Evolutionary conservation across 2,797 vertebrate species (phyloP), one percentile per base, ranked within the genome.

Genomic region (Gephyroberyx darwinii): DNA sequence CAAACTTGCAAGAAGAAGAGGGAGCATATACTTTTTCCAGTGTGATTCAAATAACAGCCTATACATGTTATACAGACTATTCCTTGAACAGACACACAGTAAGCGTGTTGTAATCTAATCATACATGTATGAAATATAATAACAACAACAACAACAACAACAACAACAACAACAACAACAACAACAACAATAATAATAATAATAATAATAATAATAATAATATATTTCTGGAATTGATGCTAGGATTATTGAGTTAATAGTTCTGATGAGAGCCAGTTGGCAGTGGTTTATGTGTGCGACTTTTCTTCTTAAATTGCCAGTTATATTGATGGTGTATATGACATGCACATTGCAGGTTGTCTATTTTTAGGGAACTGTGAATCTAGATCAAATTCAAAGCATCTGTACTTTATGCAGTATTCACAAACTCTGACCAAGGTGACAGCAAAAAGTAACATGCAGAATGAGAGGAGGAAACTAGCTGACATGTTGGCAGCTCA

Each of bases 71-170:
- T 16, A 67, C 48, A 20, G 5, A 33, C 19, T 6, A 17, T 19
- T 31, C 12, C 67, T 71, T 66, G 30, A 48, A 41, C 5, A 33
- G 55, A 47, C 52, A 69, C 26, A 60, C 48, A 30, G 60, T 76
- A 52, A 60, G 20, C 19, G 31, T 56, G 43, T 71, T 53, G 65
- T 48, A 2, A 39, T 67, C 30, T 50, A 33, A 52, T 67, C 62
- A 65, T 55, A 9, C 20, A 45, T 69, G 26, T 26, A 26, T 26
- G 26, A 26, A 26, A 26, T 26, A 26, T 26, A 26, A 26, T 26
- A n/a, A n/a, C n/a, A n/a, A n/a, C n/a, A n/a, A n/a, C n/a, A n/a
- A n/a, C n/a, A n/a, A n/a, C n/a, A n/a, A n/a, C n/a, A n/a, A n/a
- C n/a, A n/a, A n/a, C n/a, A n/a, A n/a, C n/a, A n/a, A n/a, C n/a